Evolutionary conservation across 1,140 invertebrate species (phyloP), one percentile per base, ranked within the genome.

Genomic region (Magallana ariakensis): DNA sequence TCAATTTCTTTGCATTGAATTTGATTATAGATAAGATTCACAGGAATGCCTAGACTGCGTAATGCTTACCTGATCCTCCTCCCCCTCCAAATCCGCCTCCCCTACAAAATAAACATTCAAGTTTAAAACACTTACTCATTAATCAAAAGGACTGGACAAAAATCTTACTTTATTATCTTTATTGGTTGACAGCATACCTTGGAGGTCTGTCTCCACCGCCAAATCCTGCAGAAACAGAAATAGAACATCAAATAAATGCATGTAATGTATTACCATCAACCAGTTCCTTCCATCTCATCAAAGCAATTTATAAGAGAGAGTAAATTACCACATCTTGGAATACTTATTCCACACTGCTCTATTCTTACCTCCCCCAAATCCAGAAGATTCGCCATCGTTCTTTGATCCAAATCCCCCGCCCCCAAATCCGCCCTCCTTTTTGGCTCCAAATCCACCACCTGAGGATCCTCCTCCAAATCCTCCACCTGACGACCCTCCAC

Each of bases 1-100:
- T 46, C 33, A 4, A 46, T 4, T 46, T 46, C 33, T 5, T 46
- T 46, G 33, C 33, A 46, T 4, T 46, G 33, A 46, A 46, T 46
- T 54, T 55, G 54, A 46, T 13, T 82, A 11, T 8, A 11, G 16
- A 26, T 13, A 13, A 53, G 46, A 80, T 53, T 22, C 22, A 26
- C n/a, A 54, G 46, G 46, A 11, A 46, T 53, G 0, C 4, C 33
- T 46, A 46, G 33, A 46, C 33, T 46, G 33, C 33, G 3, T 46
- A 46, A 46, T 46, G 54, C 2, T 26, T 75, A 70, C 87, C 83
- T 53, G 86, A 87, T n/a, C 87, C 85, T 15, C 88, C 83, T 22
- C 80, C 81, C n/a, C 82, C 81, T 80, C 91, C 88, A 88, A 90
- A 91, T 5, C 91, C 91, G 54, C 90, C 91, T 75, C 89, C 89